A percentile compares a stretch with the other conserved stretches of the same genome.
Evolutionary conservation across 2,113 vertebrate genomes (phyloP).

Genomic region (Bungarus multicinctus): DNA sequence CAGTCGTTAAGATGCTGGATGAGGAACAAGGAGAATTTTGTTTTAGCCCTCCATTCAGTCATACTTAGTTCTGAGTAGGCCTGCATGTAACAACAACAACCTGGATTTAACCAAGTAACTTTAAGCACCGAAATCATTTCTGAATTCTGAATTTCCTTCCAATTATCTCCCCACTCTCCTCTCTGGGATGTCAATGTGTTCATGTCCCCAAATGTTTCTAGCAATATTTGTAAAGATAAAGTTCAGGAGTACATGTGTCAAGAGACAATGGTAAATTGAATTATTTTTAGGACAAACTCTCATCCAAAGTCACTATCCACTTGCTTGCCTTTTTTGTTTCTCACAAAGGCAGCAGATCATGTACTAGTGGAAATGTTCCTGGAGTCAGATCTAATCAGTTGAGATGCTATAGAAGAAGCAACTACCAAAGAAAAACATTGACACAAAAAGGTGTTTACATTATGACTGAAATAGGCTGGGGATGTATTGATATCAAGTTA

Average conservation of each 20-base stretch:
- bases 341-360: slow-evolving; percentile 10
- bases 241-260: neutral
- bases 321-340: neutral
- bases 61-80: neutral
- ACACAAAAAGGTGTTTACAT: neutral
- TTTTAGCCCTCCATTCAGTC: neutral
- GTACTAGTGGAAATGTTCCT: neutral
- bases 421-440: slow-evolving; percentile 4
- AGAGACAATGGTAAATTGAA: neutral
- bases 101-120: neutral
- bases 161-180: neutral
- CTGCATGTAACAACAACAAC: neutral
- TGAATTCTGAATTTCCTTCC: neutral
- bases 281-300: neutral
- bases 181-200: neutral
- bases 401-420: neutral
- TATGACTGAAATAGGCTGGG: neutral
- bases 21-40: neutral
- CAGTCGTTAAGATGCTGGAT: neutral
- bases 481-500: neutral
- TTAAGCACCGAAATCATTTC: neutral
- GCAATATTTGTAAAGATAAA: neutral
- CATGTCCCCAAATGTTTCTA: neutral
- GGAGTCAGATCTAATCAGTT: fast-evolving
- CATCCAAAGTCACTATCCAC: neutral